Evolutionary conservation across 2,113 vertebrate species (phyloP).

Genomic region (Hippolais icterina): DNA sequence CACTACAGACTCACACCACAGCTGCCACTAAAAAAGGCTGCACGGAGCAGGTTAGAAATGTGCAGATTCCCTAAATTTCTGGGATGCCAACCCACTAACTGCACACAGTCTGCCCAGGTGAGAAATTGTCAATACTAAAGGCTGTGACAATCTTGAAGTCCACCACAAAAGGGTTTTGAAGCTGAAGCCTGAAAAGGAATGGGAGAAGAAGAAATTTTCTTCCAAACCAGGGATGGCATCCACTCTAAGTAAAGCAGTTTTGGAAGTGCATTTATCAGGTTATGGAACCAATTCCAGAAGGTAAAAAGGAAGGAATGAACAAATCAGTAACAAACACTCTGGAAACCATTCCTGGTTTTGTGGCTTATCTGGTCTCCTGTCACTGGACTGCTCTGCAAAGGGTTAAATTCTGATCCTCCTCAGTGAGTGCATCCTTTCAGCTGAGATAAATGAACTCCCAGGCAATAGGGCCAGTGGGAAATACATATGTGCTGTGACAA

Average conservation of each 20-base stretch:
- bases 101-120: background rate
- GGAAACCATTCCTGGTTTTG: background rate
- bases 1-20: background rate
- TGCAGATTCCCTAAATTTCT: background rate
- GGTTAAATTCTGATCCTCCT: constrained; percentile 19
- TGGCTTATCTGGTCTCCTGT: background rate
- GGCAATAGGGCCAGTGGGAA: constrained; percentile 36
- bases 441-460: constrained; percentile 25
- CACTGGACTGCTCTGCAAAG: background rate
- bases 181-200: constrained; percentile 3
- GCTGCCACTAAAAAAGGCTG: background rate
- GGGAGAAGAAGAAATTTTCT: background rate
- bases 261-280: background rate
- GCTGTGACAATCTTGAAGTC: background rate
- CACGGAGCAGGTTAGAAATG: background rate
- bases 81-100: background rate
- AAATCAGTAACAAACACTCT: background rate
- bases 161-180: background rate
- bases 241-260: background rate
- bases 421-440: background rate
- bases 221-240: background rate
- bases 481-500: constrained; percentile 18
- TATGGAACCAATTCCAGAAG: background rate
- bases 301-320: background rate
- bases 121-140: background rate